Evolutionary conservation across 2,797 vertebrate species (phyloP).

Genomic region (Gymnothorax reevesii): DNA sequence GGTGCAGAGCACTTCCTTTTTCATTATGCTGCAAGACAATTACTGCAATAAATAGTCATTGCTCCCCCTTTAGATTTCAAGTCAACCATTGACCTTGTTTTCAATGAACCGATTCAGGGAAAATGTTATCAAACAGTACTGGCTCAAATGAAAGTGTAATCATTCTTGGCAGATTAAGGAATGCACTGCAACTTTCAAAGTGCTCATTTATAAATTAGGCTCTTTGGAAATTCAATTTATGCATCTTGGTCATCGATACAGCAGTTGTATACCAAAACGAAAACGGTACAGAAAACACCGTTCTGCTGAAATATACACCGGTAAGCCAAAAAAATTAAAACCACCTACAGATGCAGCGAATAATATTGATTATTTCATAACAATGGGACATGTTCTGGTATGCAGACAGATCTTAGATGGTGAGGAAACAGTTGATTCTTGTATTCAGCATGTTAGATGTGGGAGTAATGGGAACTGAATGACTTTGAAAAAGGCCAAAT

Average conservation of each 20-base stretch:
- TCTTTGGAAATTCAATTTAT: background rate
- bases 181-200: background rate
- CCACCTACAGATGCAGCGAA: no score
- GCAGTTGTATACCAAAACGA: background rate
- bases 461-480: no score
- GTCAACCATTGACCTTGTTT: background rate
- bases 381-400: no score
- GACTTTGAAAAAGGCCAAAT: no score
- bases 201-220: background rate
- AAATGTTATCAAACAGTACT: background rate
- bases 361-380: no score
- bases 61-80: background rate
- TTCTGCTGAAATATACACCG: no score
- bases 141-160: background rate
- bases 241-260: background rate
- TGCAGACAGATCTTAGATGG: no score
- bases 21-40: slow-evolving; percentile 13
- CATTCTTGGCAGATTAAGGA: background rate
- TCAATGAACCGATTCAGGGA: slow-evolving; percentile 11
- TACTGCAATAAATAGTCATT: slow-evolving; percentile 22
- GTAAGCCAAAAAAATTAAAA: no score
- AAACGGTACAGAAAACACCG: background rate
- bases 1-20: background rate
- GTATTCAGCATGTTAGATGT: no score
- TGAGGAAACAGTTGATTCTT: no score